Conservation (phyloP, 2,888 invertebrate species). For the Norana najaformis region DNA sequence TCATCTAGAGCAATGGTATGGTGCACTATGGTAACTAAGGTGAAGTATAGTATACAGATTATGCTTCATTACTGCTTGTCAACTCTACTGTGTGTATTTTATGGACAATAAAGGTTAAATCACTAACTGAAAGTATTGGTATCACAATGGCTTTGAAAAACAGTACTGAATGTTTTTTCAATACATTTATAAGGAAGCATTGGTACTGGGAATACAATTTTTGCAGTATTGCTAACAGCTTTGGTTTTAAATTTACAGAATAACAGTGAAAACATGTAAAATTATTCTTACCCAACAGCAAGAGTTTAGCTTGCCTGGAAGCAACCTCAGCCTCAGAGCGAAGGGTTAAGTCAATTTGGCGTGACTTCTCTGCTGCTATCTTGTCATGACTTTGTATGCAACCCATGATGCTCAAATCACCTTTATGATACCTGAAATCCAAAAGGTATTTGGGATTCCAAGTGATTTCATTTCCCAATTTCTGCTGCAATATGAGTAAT, state of each 20-base stretch:
- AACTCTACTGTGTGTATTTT: too few species aligned
- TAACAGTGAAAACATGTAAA: background rate
- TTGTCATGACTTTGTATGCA: constrained; percentile 35
- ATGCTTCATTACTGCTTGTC: too few species aligned
- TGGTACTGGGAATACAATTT: too few species aligned
- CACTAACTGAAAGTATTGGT: too few species aligned
- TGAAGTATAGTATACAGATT: too few species aligned
- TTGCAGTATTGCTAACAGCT: too few species aligned
- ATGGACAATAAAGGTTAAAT: too few species aligned
- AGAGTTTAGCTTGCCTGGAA: constrained; percentile 33
- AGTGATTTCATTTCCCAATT: background rate
- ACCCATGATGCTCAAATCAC: constrained; percentile 27
- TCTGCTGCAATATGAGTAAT: background rate
- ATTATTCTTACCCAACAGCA: constrained; percentile 27
- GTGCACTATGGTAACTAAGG: too few species aligned
- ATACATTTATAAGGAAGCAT: too few species aligned
- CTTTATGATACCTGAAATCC: background rate
- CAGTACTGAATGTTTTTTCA: too few species aligned
- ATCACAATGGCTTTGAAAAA: too few species aligned
- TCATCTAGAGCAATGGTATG: too few species aligned
- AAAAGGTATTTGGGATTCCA: background rate
- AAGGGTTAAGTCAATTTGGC: constrained; percentile 31
- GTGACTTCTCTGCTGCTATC: constrained; percentile 29
- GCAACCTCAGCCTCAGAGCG: constrained; percentile 26
- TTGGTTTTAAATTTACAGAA: background rate